Evolutionary conservation across 2,113 vertebrate species (phyloP).

Genomic region (Neoarius graeffei): DNA sequence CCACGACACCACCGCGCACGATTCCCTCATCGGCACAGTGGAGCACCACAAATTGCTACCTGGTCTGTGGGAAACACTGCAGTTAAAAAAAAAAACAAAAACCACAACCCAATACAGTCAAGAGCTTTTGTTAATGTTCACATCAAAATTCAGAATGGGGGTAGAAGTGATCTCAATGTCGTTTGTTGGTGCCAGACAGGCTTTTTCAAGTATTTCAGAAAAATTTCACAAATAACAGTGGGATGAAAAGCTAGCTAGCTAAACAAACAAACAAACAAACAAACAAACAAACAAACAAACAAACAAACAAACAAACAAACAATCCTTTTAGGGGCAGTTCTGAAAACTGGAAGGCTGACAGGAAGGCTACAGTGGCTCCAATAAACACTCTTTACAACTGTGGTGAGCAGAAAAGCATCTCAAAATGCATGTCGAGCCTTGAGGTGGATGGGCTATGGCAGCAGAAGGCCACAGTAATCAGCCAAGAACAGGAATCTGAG

Average conservation of each 20-base stretch:
- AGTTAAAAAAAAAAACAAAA: neutral
- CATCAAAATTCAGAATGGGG: too few species aligned
- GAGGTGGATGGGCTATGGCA: neutral
- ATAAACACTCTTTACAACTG: too few species aligned
- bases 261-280: too few species aligned
- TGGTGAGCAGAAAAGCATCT: neutral
- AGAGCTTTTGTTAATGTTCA: neutral
- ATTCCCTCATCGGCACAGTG: too few species aligned
- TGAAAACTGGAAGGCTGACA: neutral
- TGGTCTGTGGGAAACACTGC: too few species aligned
- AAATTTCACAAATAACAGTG: neutral
- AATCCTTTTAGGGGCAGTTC: neutral
- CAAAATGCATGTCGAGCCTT: neutral
- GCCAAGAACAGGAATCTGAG: too few species aligned
- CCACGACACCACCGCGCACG: too few species aligned
- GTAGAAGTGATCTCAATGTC: neutral
- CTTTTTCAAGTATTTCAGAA: neutral
- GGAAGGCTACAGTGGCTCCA: neutral
- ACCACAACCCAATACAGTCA: neutral
- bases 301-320: neutral
- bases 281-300: too few species aligned
- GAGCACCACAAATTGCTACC: too few species aligned
- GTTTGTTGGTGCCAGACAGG: neutral
- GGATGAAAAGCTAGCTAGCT: too few species aligned
- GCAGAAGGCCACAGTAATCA: too few species aligned